Percentiles rank a stretch among this genome's conserved stretches.
These are phyloP conservation scores for Temnothorax longispinosus DNA, from an alignment of 1,140 invertebrate species.

Conservation along the genomic window DNA sequence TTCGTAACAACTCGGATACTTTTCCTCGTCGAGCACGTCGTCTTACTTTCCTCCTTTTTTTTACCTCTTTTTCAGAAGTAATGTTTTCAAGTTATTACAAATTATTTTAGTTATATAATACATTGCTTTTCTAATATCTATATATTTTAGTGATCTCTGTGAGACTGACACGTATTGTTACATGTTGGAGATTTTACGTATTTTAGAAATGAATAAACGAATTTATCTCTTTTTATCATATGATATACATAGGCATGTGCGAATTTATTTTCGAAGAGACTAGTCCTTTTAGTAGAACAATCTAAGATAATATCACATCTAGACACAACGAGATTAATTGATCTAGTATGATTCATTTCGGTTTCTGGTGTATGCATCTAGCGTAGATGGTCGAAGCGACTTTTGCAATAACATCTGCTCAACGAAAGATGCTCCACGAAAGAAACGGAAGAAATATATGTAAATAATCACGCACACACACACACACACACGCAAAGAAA, in stretches of 20 bases:
- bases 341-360: constrained; percentile 1
- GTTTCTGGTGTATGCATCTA: neutral
- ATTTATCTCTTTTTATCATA: neutral
- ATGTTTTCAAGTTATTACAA: neutral
- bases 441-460: no score
- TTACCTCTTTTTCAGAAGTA: neutral
- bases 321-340: neutral
- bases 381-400: neutral
- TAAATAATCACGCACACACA: neutral
- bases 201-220: neutral
- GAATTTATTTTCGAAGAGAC: no score
- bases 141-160: no score
- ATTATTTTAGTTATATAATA: neutral
- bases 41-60: neutral
- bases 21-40: no score
- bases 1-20: neutral
- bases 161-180: neutral
- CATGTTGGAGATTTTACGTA: neutral
- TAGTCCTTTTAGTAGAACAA: neutral
- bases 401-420: neutral
- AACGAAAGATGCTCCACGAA: neutral
- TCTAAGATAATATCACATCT: neutral
- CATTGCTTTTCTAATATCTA: neutral
- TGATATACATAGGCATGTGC: no score
- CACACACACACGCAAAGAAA: neutral